phyloP scores from a whole-genome alignment of 2,797 vertebrate genomes.

The Antennarius maculatus region DNA sequence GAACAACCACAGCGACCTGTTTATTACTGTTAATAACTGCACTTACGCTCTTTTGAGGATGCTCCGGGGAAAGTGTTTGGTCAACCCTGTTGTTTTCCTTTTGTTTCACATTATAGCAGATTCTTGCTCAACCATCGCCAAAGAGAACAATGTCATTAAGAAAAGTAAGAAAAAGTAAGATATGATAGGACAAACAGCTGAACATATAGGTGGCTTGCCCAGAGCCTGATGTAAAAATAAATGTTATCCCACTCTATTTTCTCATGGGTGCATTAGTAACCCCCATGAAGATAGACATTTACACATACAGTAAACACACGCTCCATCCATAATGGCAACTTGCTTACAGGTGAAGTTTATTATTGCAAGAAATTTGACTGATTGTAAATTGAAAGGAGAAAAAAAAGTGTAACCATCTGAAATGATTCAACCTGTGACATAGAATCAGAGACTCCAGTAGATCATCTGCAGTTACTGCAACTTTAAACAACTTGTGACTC shows the following conservation, averaged over 20 bases:
- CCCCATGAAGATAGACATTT: not conserved
- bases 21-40: too few species aligned
- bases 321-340: not conserved
- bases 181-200: slow-evolving; percentile 25
- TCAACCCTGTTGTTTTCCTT: too few species aligned
- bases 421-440: not conserved
- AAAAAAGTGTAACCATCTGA: slow-evolving; percentile 7
- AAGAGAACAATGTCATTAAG: not conserved
- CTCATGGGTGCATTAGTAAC: not conserved
- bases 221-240: not conserved
- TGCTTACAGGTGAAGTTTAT: too few species aligned
- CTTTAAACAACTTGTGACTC: not conserved
- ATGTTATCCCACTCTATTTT: slow-evolving; percentile 1
- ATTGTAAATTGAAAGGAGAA: not conserved
- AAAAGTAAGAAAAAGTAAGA: slow-evolving; percentile 8
- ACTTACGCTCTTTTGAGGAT: too few species aligned
- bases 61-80: too few species aligned
- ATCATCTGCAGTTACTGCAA: slow-evolving; percentile 7
- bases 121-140: not conserved
- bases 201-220: slow-evolving; percentile 1
- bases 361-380: not conserved
- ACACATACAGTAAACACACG: not conserved
- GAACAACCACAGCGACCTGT: too few species aligned
- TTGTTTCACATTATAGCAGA: too few species aligned
- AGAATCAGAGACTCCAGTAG: slow-evolving; percentile 5